Evolutionary conservation across 1,140 invertebrate genomes (phyloP).

Genomic region (Phymastichus coffea): DNA sequence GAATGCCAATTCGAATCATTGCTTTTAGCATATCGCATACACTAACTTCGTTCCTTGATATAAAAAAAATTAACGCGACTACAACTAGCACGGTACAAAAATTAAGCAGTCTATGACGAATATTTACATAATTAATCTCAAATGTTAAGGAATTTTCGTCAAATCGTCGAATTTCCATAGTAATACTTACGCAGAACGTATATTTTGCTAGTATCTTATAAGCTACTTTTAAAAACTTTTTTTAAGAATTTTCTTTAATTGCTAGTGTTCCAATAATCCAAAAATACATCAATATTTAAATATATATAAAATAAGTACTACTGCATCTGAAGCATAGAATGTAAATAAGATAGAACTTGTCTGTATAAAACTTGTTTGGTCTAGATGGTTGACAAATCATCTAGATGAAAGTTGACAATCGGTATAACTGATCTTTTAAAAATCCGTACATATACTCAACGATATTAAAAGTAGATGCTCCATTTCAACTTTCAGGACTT

Average conservation of each 20-base stretch:
- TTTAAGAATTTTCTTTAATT: too few species aligned
- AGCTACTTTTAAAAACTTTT: constrained; percentile 12
- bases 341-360: too few species aligned
- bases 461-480: constrained; percentile 26
- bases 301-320: too few species aligned
- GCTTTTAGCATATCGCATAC: neutral
- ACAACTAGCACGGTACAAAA: constrained; percentile 22
- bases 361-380: too few species aligned
- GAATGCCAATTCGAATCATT: neutral
- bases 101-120: constrained; percentile 23
- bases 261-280: neutral
- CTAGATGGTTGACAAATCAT: too few species aligned
- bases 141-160: constrained; percentile 8
- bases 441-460: constrained; percentile 7
- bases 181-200: constrained; percentile 11
- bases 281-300: too few species aligned
- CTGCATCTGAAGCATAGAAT: too few species aligned
- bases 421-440: constrained; percentile 1
- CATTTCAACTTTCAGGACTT: too few species aligned
- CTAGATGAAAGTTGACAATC: too few species aligned
- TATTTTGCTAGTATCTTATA: constrained; percentile 1
- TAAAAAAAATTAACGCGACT: constrained; percentile 5
- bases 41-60: neutral
- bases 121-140: constrained; percentile 27
- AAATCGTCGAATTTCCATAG: constrained; percentile 10